A percentile compares a stretch with the other conserved stretches of the same genome.
These are phyloP conservation scores for Ornithorhynchus anatinus DNA, from an alignment of 2,113 vertebrate species.

Conservation along the genomic window DNA sequence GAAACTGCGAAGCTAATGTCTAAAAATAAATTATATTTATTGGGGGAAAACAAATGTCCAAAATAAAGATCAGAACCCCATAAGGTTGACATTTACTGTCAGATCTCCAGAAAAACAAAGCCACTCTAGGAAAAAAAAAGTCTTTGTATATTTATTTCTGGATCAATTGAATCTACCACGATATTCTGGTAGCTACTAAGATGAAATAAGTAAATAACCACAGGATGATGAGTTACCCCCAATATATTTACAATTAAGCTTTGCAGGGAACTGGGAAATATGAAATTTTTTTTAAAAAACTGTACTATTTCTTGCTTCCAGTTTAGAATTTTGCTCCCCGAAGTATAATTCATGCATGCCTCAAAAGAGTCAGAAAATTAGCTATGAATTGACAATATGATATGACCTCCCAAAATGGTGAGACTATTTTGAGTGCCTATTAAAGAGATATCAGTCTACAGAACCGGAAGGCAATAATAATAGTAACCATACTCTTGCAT, in stretches of 20 bases:
- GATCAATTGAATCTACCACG: no score
- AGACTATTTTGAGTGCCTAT: neutral
- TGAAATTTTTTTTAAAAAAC: no score
- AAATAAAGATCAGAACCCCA: no score
- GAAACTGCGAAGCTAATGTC: neutral
- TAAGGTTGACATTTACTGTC: neutral
- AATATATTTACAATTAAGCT: no score
- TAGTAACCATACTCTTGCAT: neutral
- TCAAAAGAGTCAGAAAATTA: neutral
- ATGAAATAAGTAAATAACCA: no score
- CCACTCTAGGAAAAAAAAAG: neutral
- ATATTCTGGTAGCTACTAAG: no score
- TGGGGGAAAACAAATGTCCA: neutral
- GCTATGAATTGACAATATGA: neutral
- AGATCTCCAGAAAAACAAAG: neutral
- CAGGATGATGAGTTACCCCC: no score
- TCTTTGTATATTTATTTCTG: no score
- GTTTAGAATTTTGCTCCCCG: no score
- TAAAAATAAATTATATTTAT: slow-evolving; percentile 13
- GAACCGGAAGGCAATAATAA: neutral
- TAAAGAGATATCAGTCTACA: neutral
- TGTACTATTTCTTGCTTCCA: no score
- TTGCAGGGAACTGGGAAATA: no score
- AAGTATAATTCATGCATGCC: no score
- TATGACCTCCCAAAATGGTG: neutral